phyloP scores from a whole-genome alignment of 2,797 vertebrate species.

The Helarctos malayanus region DNA sequence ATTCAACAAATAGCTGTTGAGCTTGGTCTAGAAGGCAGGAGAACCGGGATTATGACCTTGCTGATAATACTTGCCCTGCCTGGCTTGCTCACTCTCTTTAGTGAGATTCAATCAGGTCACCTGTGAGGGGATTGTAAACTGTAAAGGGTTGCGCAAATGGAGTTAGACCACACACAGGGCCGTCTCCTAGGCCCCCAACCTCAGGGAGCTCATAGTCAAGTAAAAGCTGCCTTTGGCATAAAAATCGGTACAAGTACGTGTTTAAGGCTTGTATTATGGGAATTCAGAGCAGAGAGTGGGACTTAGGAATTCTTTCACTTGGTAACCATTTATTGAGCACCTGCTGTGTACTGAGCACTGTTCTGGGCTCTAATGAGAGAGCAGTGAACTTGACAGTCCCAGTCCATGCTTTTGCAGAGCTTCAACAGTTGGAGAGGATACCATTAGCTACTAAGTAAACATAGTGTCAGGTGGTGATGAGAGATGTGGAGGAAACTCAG shows the following conservation, averaged over 20 bases:
- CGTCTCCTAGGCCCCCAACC: background rate
- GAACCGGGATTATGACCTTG: background rate
- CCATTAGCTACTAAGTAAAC: background rate
- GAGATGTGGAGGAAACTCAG: background rate
- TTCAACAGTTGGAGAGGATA: background rate
- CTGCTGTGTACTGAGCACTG: background rate
- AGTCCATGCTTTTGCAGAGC: background rate
- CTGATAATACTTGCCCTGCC: background rate
- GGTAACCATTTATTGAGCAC: constrained; percentile 8
- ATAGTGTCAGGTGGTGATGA: background rate
- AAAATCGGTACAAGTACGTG: background rate
- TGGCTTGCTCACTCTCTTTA: background rate
- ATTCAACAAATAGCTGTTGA: background rate
- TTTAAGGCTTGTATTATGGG: background rate
- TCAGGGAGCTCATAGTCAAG: background rate
- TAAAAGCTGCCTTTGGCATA: background rate
- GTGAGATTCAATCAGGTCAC: constrained; percentile 36
- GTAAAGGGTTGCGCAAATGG: background rate
- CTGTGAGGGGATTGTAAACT: background rate
- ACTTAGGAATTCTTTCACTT: background rate
- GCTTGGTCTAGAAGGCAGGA: constrained; percentile 8
- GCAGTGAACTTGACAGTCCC: background rate
- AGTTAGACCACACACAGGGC: background rate
- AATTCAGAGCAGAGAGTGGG: constrained; percentile 9
- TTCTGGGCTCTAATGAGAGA: background rate